phyloP scores from a whole-genome alignment of 1,140 invertebrate genomes.

The Hestina assimilis region DNA sequence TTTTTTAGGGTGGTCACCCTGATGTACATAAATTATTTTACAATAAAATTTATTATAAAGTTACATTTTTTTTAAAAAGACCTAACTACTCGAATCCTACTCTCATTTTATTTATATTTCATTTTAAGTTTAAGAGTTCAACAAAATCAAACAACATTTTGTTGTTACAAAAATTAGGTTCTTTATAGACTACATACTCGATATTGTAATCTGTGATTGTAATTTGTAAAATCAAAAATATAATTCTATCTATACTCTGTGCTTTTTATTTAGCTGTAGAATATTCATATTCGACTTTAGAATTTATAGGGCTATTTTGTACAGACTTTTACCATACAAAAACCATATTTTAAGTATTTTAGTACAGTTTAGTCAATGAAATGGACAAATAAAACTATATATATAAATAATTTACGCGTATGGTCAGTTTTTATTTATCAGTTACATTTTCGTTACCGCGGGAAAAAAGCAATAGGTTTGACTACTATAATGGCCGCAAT shows the following conservation, averaged over 20 bases:
- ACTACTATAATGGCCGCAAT: conserved; percentile 75
- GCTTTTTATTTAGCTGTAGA: conserved; percentile 18
- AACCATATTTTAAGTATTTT: conserved; percentile 12
- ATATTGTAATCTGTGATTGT: neutral
- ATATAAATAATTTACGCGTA: conserved; percentile 22
- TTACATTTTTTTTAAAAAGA: too few relatives aligned
- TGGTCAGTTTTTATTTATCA: conserved; percentile 41
- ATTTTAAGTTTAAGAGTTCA: too few relatives aligned
- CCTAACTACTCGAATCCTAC: too few relatives aligned
- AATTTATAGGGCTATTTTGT: conserved; percentile 39
- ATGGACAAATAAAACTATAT: conserved; percentile 10
- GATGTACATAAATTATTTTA: too few relatives aligned
- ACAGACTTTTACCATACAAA: conserved; percentile 27
- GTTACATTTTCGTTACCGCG: conserved; percentile 58
- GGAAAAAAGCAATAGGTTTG: conserved; percentile 75
- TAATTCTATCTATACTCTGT: conserved; percentile 19
- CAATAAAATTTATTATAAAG: too few relatives aligned
- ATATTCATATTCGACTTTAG: conserved; percentile 36
- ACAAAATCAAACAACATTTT: too few relatives aligned
- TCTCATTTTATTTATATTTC: too few relatives aligned
- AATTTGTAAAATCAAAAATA: neutral
- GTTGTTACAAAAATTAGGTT: too few relatives aligned
- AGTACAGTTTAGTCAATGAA: conserved; percentile 16
- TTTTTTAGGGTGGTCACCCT: too few relatives aligned
- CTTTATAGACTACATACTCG: too few relatives aligned